These are phyloP conservation scores for Colletes latitarsis DNA, from an alignment of 1,140 invertebrate species.

Conservation along the genomic window DNA sequence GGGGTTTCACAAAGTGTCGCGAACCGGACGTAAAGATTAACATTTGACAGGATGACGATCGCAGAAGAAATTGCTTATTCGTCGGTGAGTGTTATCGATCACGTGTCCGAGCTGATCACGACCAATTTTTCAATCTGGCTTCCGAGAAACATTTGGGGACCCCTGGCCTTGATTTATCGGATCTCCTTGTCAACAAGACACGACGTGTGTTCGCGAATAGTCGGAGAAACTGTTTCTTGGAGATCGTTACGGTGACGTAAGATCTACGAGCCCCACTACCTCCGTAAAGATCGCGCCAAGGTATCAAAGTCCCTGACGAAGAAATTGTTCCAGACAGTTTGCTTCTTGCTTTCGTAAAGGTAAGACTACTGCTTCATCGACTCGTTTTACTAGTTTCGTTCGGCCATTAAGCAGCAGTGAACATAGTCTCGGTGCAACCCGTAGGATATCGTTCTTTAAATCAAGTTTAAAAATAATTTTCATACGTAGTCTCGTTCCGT, in stretches of 20 bases:
- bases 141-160: constrained; percentile 27
- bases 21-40: too few species aligned
- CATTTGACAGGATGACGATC: too few species aligned
- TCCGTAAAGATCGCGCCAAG: constrained; percentile 45
- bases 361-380: constrained; percentile 54
- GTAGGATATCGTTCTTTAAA: not conserved
- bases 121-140: constrained; percentile 11
- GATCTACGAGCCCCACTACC: constrained; percentile 58
- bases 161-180: constrained; percentile 17
- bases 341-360: constrained; percentile 66
- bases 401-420: not conserved
- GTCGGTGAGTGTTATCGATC: not conserved
- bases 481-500: not conserved
- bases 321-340: constrained; percentile 63
- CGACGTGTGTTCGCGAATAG: not conserved
- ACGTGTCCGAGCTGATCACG: not conserved
- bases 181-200: constrained; percentile 10
- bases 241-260: constrained; percentile 61
- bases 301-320: constrained; percentile 68
- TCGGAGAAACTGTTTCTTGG: constrained; percentile 27
- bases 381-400: not conserved
- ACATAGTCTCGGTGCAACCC: not conserved
- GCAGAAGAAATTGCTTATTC: not conserved
- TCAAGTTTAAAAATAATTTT: not conserved
- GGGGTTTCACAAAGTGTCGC: too few species aligned